These are phyloP conservation scores for Fissipunctia ypsillon DNA, from an alignment of 2,888 invertebrate species.

Conservation along the genomic window DNA sequence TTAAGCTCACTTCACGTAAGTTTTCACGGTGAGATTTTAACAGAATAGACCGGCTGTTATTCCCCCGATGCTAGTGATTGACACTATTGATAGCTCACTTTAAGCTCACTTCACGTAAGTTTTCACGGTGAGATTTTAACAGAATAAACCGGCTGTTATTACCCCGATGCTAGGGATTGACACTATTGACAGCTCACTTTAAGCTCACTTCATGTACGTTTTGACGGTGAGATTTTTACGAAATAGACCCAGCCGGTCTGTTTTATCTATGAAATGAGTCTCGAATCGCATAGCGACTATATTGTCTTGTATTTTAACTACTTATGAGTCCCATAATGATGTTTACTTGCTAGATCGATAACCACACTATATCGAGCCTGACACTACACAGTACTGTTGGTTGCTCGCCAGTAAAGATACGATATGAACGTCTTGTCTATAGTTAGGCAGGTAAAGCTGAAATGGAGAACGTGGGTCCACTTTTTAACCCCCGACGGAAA, in stretches of 20 bases:
- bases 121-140: background rate
- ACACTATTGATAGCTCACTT: background rate
- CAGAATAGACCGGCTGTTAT: too few relatives aligned
- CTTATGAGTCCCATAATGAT: conserved; percentile 19
- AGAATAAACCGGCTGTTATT: too few relatives aligned
- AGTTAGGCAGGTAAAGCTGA: background rate
- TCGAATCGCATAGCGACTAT: background rate
- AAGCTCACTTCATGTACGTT: background rate
- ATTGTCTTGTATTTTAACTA: background rate
- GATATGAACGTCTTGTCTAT: background rate
- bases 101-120: background rate
- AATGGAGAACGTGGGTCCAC: too few relatives aligned
- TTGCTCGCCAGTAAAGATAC: background rate
- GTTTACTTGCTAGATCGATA: conserved; percentile 32
- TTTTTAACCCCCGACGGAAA: too few relatives aligned
- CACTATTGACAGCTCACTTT: too few relatives aligned
- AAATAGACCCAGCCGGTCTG: too few relatives aligned
- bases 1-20: too few relatives aligned
- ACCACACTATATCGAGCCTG: background rate
- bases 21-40: too few relatives aligned
- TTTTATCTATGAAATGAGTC: background rate
- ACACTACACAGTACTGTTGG: background rate
- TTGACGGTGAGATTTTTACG: background rate
- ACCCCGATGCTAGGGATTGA: too few relatives aligned
- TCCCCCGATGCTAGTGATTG: too few relatives aligned